phyloP scores from a whole-genome alignment of 2,113 vertebrate genomes.

The Rhea pennata region DNA sequence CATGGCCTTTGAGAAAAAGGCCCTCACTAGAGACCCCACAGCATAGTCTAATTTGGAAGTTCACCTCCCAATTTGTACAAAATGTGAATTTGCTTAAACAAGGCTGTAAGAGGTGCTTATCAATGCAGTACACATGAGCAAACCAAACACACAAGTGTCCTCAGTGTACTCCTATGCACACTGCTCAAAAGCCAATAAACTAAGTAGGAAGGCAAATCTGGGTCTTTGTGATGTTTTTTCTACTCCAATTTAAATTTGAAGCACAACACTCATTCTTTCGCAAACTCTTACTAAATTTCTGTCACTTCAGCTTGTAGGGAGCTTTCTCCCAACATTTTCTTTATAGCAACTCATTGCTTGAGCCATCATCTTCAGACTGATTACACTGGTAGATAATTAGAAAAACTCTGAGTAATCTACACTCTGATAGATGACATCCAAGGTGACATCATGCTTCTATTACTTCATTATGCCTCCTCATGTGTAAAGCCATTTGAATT shows the following conservation, averaged over 20 bases:
- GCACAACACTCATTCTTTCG: not conserved
- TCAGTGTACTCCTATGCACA: not conserved
- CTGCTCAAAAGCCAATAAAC: not conserved
- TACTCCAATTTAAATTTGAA: not conserved
- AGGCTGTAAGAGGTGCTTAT: not conserved
- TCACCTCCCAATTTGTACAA: accelerated
- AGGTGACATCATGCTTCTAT: conserved; percentile 27
- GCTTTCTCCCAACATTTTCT: not conserved
- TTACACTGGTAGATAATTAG: conserved; percentile 27
- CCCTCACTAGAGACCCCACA: not conserved
- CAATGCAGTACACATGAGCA: not conserved
- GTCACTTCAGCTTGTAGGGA: not conserved
- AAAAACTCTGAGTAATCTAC: not conserved
- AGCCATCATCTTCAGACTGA: not conserved
- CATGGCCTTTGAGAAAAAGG: not conserved
- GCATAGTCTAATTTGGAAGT: not conserved
- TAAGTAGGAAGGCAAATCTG: not conserved
- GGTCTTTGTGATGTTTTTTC: not conserved
- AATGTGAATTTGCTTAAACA: not conserved
- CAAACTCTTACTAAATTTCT: not conserved
- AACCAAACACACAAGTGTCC: not conserved
- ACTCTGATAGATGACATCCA: conserved; percentile 36
- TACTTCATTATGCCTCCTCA: conserved; percentile 50
- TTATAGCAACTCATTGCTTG: not conserved
- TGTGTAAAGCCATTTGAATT: not conserved